Percentiles rank a stretch among this genome's conserved stretches.
Conservation (phyloP, 2,888 invertebrate species). For the Caenorhabditis plicata region DNA sequence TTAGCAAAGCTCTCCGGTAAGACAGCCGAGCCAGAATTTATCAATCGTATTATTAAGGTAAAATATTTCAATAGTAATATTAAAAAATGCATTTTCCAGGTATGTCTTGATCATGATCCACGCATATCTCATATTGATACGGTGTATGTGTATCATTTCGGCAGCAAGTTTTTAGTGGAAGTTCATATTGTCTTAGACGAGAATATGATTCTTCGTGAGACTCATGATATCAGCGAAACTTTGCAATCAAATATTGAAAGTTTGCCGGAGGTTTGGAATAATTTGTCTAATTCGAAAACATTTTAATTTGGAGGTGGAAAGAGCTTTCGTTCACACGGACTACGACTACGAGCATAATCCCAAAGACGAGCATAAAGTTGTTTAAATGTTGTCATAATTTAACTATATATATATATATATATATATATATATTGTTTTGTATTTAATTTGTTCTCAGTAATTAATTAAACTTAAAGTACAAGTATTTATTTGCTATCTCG, state of each 20-base stretch:
- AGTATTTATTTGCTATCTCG: too few species aligned
- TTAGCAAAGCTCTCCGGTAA: slow-evolving; percentile 40
- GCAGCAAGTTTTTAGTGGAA: slow-evolving; percentile 67
- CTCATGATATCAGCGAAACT: slow-evolving; percentile 69
- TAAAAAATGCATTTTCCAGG: not conserved
- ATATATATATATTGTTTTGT: too few species aligned
- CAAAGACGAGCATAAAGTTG: slow-evolving; percentile 68
- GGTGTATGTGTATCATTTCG: slow-evolving; percentile 70
- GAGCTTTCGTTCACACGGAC: slow-evolving; percentile 70
- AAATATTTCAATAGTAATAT: not conserved
- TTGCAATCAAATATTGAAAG: slow-evolving; percentile 69
- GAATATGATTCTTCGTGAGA: slow-evolving; percentile 66
- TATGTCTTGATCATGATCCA: slow-evolving; percentile 58
- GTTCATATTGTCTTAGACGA: slow-evolving; percentile 68
- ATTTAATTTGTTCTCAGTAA: too few species aligned
- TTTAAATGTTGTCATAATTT: too few species aligned
- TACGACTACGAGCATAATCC: slow-evolving; percentile 68
- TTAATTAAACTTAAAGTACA: too few species aligned
- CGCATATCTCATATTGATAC: slow-evolving; percentile 67
- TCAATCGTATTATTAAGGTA: slow-evolving; percentile 62
- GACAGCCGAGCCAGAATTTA: slow-evolving; percentile 6
- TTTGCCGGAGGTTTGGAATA: slow-evolving; percentile 60
- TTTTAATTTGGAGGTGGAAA: slow-evolving; percentile 65
- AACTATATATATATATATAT: too few species aligned
- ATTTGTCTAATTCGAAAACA: not conserved